Percentiles rank a stretch among this genome's conserved stretches.
These are phyloP conservation scores for Solea solea DNA, from an alignment of 2,113 vertebrate genomes.

Conservation along the genomic window DNA sequence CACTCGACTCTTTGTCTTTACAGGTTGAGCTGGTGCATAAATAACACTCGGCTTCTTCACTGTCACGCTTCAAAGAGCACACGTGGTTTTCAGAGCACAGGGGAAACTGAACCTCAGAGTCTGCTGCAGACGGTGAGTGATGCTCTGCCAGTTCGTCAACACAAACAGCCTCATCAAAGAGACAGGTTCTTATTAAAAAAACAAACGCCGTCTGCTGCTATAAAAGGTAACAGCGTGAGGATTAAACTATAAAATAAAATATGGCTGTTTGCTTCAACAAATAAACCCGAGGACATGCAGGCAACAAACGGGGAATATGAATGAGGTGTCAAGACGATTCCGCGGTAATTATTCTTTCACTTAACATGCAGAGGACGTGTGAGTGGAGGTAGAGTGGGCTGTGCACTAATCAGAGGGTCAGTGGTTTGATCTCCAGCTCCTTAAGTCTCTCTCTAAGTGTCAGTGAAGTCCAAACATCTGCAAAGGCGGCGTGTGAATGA, in stretches of 20 bases:
- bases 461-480: too few relatives aligned
- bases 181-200: constrained; percentile 19
- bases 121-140: constrained; percentile 52
- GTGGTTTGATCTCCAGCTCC: too few relatives aligned
- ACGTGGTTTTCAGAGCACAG: constrained; percentile 23
- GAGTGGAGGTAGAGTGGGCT: neutral
- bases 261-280: neutral
- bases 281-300: neutral
- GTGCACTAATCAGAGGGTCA: too few relatives aligned
- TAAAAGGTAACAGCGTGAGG: neutral
- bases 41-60: constrained; percentile 7
- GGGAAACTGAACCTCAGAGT: constrained; percentile 13
- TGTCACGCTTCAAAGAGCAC: constrained; percentile 21
- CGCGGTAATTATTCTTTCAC: neutral
- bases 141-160: constrained; percentile 21
- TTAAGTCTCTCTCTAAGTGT: too few relatives aligned
- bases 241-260: neutral
- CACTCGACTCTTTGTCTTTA: neutral
- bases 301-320: neutral
- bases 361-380: neutral
- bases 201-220: neutral
- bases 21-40: neutral
- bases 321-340: neutral
- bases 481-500: too few relatives aligned
- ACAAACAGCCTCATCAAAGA: constrained; percentile 6